These are phyloP conservation scores for Bradynema listronoti DNA, from an alignment of 1,140 invertebrate species.

Conservation along the genomic window DNA sequence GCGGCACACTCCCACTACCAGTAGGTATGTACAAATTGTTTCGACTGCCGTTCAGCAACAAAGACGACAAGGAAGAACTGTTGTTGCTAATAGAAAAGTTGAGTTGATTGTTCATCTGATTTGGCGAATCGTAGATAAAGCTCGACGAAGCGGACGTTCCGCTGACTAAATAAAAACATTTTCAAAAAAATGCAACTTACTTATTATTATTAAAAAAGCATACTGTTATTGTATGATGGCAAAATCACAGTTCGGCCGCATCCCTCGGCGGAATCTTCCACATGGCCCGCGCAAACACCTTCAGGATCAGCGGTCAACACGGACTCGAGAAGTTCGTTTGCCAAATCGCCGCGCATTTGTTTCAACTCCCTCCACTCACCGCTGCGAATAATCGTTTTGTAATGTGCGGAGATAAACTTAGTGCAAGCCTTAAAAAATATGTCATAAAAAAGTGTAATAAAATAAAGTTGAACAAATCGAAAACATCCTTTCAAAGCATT, in stretches of 20 bases:
- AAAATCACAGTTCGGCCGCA: background rate
- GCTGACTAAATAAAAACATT: too few species aligned
- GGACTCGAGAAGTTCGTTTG: slow-evolving; percentile 25
- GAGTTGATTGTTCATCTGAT: too few species aligned
- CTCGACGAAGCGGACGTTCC: too few species aligned
- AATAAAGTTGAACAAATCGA: background rate
- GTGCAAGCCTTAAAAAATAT: slow-evolving; percentile 23
- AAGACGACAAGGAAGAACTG: too few species aligned
- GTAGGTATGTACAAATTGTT: too few species aligned
- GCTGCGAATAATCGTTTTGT: slow-evolving; percentile 22
- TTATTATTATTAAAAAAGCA: too few species aligned
- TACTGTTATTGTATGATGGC: too few species aligned
- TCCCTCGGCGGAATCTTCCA: slow-evolving; percentile 5
- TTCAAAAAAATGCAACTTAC: too few species aligned
- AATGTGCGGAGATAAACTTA: slow-evolving; percentile 17
- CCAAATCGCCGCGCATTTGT: slow-evolving; percentile 1
- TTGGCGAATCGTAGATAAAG: too few species aligned
- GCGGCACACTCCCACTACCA: too few species aligned
- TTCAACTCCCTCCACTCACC: slow-evolving; percentile 32
- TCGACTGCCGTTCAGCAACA: too few species aligned
- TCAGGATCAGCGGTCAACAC: slow-evolving; percentile 15
- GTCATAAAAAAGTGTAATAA: slow-evolving; percentile 5
- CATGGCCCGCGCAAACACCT: background rate
- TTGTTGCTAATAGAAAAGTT: too few species aligned
- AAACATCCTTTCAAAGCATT: background rate